Base-by-base conservation (phyloP, 2,113 vertebrate species). In the Taurulus bubalis region DNA sequence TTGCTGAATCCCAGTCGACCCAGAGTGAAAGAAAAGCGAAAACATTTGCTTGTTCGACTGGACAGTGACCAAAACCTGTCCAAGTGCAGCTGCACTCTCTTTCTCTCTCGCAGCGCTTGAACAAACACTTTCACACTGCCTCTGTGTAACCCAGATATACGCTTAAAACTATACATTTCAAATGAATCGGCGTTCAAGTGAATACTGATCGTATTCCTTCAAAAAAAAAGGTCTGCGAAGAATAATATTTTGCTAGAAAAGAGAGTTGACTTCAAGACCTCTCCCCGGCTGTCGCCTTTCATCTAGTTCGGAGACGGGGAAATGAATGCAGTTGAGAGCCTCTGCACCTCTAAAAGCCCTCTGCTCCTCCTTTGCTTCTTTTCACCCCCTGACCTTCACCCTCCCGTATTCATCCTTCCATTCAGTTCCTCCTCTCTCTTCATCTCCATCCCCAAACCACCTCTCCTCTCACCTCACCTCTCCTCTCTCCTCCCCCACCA, bases 1-100 rank as follows among this genome's bases (percentile, higher is more conserved):
- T 93, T 95, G 87, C 85, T 91, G 91, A 94, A 94, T 95, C 94
- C 94, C 94, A 95, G 90, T 93, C 84, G 86, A 90, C 92, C 85
- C 80, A 77, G 87, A 90, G 90, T 89, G 87, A 94, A 94, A 90
- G 86, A 89, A 91, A 94, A 94, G 93, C 68, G 72, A 95, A 95
- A 95, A 95, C 92, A 94, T 93, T 91, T 90, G 83, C 90, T 93
- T 82, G 90, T 91, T 90, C 80, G 90, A 95, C 93, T 95, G 94
- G 93, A 95, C 86, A 87, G 82, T 84, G 87, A 94, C 93, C 94
- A 94, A 94, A 94, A 87, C 92, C 81, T 87, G 90, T 87, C 91
- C 84, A 68, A 88, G 86, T 92, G 90, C 94, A 93, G 89, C 90
- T 90, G 86, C 82, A 79, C 84, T 82, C 71, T 9, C 16, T 67